These are phyloP conservation scores for Drosophila jambulina DNA, from an alignment of 1,140 invertebrate genomes.

Conservation along the genomic window DNA sequence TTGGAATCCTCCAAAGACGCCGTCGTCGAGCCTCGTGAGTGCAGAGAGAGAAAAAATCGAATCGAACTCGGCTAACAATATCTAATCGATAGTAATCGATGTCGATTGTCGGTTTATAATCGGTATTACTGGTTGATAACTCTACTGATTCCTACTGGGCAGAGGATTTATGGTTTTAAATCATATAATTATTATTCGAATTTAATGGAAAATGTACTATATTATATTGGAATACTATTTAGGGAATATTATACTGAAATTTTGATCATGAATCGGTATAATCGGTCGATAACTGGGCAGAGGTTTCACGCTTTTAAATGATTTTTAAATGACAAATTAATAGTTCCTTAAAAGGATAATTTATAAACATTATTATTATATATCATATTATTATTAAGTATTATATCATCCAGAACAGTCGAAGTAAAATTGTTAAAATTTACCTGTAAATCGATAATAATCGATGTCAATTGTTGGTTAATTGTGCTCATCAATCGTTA, in stretches of 20 bases:
- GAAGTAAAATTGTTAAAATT: too few relatives aligned
- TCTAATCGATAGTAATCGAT: neutral
- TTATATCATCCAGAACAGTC: too few relatives aligned
- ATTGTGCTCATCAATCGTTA: neutral
- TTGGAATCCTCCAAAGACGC: conserved; percentile 22
- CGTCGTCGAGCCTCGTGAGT: conserved; percentile 12
- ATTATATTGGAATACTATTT: neutral
- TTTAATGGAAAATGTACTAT: neutral
- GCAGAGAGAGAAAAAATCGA: neutral
- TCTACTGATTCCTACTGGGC: neutral
- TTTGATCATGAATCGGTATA: neutral
- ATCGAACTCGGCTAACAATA: neutral
- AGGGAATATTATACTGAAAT: neutral
- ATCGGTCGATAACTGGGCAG: neutral
- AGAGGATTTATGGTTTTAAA: neutral
- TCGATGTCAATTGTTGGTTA: too few relatives aligned
- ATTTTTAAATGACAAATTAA: too few relatives aligned
- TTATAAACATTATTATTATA: too few relatives aligned
- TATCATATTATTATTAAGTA: too few relatives aligned
- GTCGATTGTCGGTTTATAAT: neutral
- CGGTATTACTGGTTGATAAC: neutral
- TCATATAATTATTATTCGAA: too few relatives aligned
- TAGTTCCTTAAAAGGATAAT: too few relatives aligned
- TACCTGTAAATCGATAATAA: too few relatives aligned
- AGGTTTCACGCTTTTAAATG: too few relatives aligned